Percentiles rank a stretch among this genome's conserved stretches.
These are phyloP conservation scores for Sepioteuthis lessoniana DNA, from an alignment of 2,888 invertebrate species.

Conservation along the genomic window DNA sequence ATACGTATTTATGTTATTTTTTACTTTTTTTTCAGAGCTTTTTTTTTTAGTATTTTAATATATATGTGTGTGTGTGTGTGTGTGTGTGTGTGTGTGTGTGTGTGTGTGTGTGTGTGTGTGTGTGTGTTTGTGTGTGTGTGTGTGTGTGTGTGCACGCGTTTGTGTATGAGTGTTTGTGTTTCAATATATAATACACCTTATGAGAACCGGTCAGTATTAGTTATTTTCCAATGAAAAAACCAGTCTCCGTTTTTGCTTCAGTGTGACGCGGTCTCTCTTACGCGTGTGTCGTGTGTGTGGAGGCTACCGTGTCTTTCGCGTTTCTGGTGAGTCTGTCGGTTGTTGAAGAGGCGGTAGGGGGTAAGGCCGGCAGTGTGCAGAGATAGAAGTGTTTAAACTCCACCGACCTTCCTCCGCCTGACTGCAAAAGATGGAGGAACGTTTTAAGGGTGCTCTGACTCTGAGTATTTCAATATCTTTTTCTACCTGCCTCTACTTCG, in stretches of 20 bases:
- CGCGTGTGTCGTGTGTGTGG: background rate
- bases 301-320: background rate
- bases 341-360: background rate
- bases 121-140: background rate
- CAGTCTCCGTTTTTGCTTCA: too few relatives aligned
- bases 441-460: background rate
- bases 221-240: background rate
- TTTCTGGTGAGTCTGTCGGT: background rate
- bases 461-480: background rate
- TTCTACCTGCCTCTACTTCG: background rate
- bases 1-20: background rate
- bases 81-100: background rate
- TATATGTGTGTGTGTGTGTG: background rate
- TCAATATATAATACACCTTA: background rate
- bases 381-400: background rate
- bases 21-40: background rate
- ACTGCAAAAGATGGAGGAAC: background rate
- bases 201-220: background rate
- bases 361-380: conserved; percentile 12
- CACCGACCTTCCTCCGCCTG: background rate
- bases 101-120: background rate
- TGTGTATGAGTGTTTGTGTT: background rate
- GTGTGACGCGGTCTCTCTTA: background rate
- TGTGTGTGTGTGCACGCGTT: background rate
- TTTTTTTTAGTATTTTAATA: too few relatives aligned